Conservation (phyloP, 2,797 vertebrate genomes). For the Brachyrhaphis roseni region DNA sequence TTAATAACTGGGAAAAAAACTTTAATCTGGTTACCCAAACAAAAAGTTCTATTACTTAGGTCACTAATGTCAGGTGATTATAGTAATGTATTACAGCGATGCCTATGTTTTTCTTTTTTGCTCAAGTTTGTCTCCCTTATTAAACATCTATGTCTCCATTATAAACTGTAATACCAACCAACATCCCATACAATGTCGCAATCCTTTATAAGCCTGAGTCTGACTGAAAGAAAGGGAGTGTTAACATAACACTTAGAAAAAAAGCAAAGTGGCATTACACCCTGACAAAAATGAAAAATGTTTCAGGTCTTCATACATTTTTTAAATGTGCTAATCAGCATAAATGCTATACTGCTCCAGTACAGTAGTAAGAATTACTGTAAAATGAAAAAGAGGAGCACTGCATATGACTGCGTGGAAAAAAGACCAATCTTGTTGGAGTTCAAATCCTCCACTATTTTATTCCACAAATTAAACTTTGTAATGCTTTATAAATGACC, state of each 20-base stretch:
- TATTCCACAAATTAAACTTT: slow-evolving; percentile 2
- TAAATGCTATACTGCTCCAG: slow-evolving; percentile 16
- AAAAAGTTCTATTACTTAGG: neutral
- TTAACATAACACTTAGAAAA: slow-evolving; percentile 5
- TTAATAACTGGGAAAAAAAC: neutral
- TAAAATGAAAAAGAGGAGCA: slow-evolving; percentile 22
- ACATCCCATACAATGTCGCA: neutral
- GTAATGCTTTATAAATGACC: slow-evolving; percentile 17
- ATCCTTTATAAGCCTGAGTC: neutral
- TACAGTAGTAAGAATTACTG: neutral
- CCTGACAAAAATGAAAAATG: slow-evolving; percentile 15
- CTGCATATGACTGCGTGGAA: slow-evolving; percentile 18
- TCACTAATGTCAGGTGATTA: neutral
- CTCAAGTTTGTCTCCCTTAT: neutral
- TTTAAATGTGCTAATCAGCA: slow-evolving; percentile 21
- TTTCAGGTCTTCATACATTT: slow-evolving; percentile 18
- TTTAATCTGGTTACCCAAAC: neutral
- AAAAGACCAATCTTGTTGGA: slow-evolving; percentile 10
- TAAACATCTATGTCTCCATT: neutral
- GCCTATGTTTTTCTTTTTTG: neutral
- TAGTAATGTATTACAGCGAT: neutral
- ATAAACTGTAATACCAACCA: neutral
- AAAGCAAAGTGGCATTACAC: neutral
- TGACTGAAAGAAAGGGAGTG: slow-evolving; percentile 4
- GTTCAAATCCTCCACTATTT: neutral